Evolutionary conservation across 1,140 invertebrate species (phyloP).

Genomic region (Acromyrmex charruanus): DNA sequence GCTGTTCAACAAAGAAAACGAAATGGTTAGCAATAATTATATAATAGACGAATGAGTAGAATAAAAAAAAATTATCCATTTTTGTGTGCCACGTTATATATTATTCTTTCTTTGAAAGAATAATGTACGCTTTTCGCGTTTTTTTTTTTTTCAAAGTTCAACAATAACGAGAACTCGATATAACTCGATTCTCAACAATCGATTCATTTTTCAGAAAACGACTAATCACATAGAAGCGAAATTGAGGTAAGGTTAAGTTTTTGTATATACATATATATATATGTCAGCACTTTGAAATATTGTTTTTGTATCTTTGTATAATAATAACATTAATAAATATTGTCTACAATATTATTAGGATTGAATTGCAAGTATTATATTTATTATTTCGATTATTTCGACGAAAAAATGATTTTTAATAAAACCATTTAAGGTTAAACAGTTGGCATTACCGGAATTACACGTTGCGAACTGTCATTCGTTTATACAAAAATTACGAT

Average conservation of each 20-base stretch:
- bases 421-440: not conserved
- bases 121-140: too few relatives aligned
- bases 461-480: conserved; percentile 57
- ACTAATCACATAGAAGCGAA: not conserved
- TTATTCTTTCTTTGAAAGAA: too few relatives aligned
- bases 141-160: too few relatives aligned
- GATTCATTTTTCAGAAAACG: too few relatives aligned
- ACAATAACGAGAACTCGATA: not conserved
- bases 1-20: too few relatives aligned
- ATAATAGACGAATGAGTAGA: too few relatives aligned
- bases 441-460: conserved; percentile 38
- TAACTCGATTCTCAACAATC: too few relatives aligned
- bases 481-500: not conserved
- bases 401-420: not conserved
- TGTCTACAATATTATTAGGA: not conserved
- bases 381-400: not conserved
- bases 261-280: not conserved
- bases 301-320: conserved; percentile 12
- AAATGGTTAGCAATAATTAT: too few relatives aligned
- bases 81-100: too few relatives aligned
- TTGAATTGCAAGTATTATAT: not conserved
- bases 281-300: not conserved
- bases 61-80: too few relatives aligned
- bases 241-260: not conserved
- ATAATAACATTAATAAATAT: conserved; percentile 2